phyloP scores from a whole-genome alignment of 64 coral and sea anemone species.

The Stylophora pistillata region DNA sequence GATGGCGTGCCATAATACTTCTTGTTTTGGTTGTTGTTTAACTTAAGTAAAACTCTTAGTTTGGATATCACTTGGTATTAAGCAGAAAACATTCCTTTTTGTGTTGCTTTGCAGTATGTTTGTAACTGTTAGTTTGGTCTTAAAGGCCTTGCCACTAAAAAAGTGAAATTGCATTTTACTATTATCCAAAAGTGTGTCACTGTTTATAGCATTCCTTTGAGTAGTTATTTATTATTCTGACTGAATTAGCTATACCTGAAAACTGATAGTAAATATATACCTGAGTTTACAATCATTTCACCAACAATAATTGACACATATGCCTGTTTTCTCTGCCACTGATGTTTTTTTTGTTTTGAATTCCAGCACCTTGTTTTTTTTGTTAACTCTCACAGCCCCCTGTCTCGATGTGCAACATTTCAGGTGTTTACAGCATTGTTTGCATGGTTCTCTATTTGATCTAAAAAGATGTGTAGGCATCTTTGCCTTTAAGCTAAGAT shows the following conservation, averaged over 20 bases:
- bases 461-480: background rate
- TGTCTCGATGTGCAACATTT: no score
- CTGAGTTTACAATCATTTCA: background rate
- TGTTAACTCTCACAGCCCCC: no score
- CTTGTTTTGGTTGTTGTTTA: background rate
- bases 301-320: background rate
- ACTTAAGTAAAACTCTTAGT: background rate
- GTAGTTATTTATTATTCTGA: slow-evolving; percentile 21
- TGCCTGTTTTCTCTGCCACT: no score
- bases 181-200: background rate
- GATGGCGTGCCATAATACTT: no score
- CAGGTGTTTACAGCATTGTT: no score
- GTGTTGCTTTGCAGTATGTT: background rate
- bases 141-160: background rate
- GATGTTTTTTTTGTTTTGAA: no score
- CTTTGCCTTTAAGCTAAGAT: background rate
- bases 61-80: background rate
- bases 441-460: background rate
- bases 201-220: background rate
- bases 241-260: background rate
- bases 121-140: background rate
- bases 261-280: background rate
- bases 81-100: background rate
- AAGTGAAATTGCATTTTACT: background rate
- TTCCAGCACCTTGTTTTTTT: no score